Evolutionary conservation across 30 jellyfish, hydroid and myxozoan genomes (phyloP).

Genomic region (Pelagia noctiluca): DNA sequence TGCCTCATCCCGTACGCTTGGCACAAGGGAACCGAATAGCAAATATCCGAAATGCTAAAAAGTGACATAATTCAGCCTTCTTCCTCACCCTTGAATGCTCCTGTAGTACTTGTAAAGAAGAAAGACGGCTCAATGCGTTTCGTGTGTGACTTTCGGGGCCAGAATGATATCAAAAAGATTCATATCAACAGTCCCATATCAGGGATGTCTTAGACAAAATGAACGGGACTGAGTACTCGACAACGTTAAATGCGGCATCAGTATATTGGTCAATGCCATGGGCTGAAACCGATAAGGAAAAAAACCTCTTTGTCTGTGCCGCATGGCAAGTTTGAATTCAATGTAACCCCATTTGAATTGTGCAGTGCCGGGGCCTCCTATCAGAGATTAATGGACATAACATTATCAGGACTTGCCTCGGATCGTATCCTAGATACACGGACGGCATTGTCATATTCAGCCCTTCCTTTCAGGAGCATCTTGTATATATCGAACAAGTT

Average conservation of each 20-base stretch:
- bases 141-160: slow-evolving; percentile 60
- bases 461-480: slow-evolving; percentile 1
- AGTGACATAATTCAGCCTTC: slow-evolving; percentile 59
- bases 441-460: slow-evolving; percentile 25
- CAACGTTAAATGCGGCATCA: slow-evolving; percentile 50
- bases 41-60: slow-evolving; percentile 43
- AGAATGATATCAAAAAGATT: slow-evolving; percentile 45
- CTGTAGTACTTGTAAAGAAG: slow-evolving; percentile 44
- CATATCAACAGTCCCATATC: slow-evolving; percentile 66
- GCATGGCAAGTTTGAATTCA: slow-evolving; percentile 58
- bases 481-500: background rate
- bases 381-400: slow-evolving; percentile 52
- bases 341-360: slow-evolving; percentile 53
- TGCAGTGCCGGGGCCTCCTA: slow-evolving; percentile 71
- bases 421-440: slow-evolving; percentile 39
- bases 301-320: slow-evolving; percentile 59
- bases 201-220: slow-evolving; percentile 49
- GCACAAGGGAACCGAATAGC: slow-evolving; percentile 37
- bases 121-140: slow-evolving; percentile 52
- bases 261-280: slow-evolving; percentile 65
- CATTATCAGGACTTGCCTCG: slow-evolving; percentile 49
- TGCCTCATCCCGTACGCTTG: slow-evolving; percentile 48
- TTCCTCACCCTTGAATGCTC: slow-evolving; percentile 61
- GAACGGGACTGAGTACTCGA: slow-evolving; percentile 43
- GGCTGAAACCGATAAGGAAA: slow-evolving; percentile 46